Conservation (phyloP, 2,113 vertebrate species). For the Pholis gunnellus region DNA sequence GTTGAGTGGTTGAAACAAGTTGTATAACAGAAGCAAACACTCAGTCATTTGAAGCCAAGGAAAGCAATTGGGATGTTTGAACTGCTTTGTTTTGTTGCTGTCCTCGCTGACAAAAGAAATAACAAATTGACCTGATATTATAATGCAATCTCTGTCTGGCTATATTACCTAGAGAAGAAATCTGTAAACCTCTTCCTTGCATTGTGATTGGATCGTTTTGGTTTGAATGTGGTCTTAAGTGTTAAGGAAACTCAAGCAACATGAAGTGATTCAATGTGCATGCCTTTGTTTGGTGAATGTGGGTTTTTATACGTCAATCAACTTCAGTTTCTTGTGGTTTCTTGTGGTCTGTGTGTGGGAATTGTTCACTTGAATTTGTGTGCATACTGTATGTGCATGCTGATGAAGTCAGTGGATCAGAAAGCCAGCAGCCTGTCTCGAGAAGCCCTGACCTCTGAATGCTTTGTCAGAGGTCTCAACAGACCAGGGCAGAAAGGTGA, state of each 20-base stretch:
- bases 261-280: background rate
- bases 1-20: slow-evolving; percentile 13
- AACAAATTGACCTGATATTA: slow-evolving; percentile 10
- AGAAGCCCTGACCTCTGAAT: slow-evolving; percentile 72
- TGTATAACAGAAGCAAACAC: slow-evolving; percentile 19
- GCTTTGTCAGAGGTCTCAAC: slow-evolving; percentile 61
- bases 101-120: background rate
- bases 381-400: slow-evolving; percentile 47
- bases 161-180: slow-evolving; percentile 17
- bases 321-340: slow-evolving; percentile 13
- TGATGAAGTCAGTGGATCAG: slow-evolving; percentile 67
- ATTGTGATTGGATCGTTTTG: slow-evolving; percentile 6
- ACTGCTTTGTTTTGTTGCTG: slow-evolving; percentile 4
- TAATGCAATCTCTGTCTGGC: slow-evolving; percentile 17
- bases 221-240: slow-evolving; percentile 1
- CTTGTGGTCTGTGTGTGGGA: background rate
- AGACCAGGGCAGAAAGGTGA: slow-evolving; percentile 62
- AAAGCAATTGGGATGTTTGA: background rate
- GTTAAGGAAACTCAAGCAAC: background rate
- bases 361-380: slow-evolving; percentile 26
- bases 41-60: slow-evolving; percentile 3
- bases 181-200: background rate
- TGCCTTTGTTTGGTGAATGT: slow-evolving; percentile 27
- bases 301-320: slow-evolving; percentile 35
- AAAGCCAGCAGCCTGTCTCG: slow-evolving; percentile 53